Evolutionary conservation across 2,113 vertebrate genomes (phyloP).

Genomic region (Azemiops feae): DNA sequence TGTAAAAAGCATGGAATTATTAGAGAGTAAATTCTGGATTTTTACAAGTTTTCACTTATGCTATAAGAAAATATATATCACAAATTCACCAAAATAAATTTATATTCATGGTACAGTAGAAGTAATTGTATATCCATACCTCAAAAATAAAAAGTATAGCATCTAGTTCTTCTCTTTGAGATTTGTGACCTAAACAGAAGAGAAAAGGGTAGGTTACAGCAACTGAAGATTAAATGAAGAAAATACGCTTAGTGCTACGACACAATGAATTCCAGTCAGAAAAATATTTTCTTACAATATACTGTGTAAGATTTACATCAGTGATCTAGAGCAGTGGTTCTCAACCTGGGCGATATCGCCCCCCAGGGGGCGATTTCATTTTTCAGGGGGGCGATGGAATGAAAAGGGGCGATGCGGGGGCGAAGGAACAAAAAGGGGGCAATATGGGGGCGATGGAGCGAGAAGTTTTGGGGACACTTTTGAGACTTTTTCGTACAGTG

Average conservation of each 20-base stretch:
- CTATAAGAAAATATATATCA: not conserved
- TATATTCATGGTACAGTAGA: not conserved
- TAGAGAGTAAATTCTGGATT: not conserved
- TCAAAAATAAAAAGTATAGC: constrained; percentile 99
- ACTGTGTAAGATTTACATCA: not conserved
- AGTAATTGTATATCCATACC: constrained; percentile 72
- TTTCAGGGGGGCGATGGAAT: too few relatives aligned
- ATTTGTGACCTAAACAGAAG: constrained; percentile 88
- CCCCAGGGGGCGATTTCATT: too few relatives aligned
- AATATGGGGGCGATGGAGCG: too few relatives aligned
- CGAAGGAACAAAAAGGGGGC: too few relatives aligned
- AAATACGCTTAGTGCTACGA: not conserved
- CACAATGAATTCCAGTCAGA: not conserved
- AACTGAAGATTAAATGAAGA: not conserved
- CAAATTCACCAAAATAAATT: not conserved
- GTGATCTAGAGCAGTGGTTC: not conserved
- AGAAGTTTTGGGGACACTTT: too few relatives aligned
- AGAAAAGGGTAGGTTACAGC: constrained; percentile 9
- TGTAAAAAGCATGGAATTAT: not conserved
- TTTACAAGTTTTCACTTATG: not conserved
- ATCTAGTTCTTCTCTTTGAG: constrained; percentile 97
- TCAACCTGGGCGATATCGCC: too few relatives aligned
- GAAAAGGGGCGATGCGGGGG: too few relatives aligned
- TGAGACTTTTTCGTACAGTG: too few relatives aligned
- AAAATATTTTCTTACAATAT: not conserved